Base-by-base conservation (phyloP, 2,888 invertebrate genomes). In the Scaptomyza polygonia region DNA sequence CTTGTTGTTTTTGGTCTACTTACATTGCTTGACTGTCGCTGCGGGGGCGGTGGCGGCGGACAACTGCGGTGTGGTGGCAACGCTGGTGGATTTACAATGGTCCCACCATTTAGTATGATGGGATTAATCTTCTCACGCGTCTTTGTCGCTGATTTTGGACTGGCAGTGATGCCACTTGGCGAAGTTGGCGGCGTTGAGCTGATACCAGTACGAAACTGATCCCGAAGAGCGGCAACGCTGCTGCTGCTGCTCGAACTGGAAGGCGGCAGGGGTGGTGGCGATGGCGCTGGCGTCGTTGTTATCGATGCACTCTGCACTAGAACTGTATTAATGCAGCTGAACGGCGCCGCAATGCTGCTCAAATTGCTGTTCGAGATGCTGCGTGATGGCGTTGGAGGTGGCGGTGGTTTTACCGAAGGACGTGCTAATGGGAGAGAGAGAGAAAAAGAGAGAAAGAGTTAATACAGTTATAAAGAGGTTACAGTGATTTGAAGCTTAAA, bases 21-120 rank as follows among this genome's bases (percentile, higher is more conserved):
- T 77, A 91, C 91, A 83, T 88, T 90, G 82, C 88, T 88, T 8
- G 90, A 81, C 67, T 91, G 91, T 32, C 92, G 86, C 53, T 88
- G 89, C 29, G 92, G 89, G 11, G 92, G 92, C 30, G 91, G 91
- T n/a, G 91, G 92, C 45, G 92, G 92, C 25, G 92, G 92, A 70
- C 91, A 90, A 48, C 86, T 89, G 72, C 92, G 89, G 77, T 92
- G 92, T 21, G 92, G 91, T 45, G 92, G 92, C 70, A 91, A 72
- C 45, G 92, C 91, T 58, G 92, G 92, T 36, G 91, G 90, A 79
- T 86, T 89, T 29, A 86, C 89, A 30, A 89, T 73, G 66, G 86
- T 81, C 1, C 88, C 89, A 58, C 90, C 90, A 72, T 90, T 91
- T 14, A 88, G 57, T 53, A 90, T 86, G 54, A 89, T 90, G 14